These are phyloP conservation scores for Chloroceryle inda DNA, from an alignment of 2,797 vertebrate genomes.

Conservation along the genomic window DNA sequence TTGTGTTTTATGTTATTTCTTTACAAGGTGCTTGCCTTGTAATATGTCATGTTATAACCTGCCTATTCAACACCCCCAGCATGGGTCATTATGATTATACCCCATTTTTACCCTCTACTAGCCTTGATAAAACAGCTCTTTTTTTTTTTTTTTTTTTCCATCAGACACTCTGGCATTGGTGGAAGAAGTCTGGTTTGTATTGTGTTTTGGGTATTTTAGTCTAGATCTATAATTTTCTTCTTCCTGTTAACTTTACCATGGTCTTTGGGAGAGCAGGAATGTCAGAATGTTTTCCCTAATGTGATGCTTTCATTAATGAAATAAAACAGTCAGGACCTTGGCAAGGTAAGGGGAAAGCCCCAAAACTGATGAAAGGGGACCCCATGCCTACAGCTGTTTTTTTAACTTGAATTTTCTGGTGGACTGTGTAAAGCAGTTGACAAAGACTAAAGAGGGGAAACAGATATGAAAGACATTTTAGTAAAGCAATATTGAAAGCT, in stretches of 20 bases:
- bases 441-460: neutral
- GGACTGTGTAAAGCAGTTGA: neutral
- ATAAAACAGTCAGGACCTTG: neutral
- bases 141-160: neutral
- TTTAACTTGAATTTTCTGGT: neutral
- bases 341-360: neutral
- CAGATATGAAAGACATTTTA: neutral
- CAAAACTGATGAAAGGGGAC: neutral
- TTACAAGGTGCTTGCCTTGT: neutral
- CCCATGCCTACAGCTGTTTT: neutral
- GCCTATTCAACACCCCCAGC: accelerated
- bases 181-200: neutral
- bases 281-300: neutral
- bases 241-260: neutral
- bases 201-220: neutral
- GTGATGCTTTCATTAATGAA: neutral
- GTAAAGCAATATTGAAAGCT: neutral
- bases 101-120: neutral
- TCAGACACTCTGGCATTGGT: neutral
- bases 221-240: neutral
- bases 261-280: neutral
- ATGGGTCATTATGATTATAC: neutral
- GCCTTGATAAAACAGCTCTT: neutral
- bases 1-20: neutral
- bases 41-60: neutral